phyloP scores from a whole-genome alignment of 2,113 vertebrate genomes.

The Copsychus sechellarum region DNA sequence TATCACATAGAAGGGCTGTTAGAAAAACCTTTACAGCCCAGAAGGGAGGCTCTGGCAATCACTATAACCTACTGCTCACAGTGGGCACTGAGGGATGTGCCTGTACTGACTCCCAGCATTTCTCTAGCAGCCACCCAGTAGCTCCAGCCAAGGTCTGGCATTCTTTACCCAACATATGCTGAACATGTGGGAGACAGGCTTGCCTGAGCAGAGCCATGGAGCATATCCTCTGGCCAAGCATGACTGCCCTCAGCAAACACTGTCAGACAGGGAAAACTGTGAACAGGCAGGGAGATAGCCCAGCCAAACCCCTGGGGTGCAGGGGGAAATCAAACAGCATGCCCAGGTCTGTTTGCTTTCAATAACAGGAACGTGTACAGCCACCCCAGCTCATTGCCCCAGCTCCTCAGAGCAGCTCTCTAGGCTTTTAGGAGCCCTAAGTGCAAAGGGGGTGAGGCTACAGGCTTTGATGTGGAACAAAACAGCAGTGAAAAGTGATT shows the following conservation, averaged over 20 bases:
- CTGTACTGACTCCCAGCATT: background rate
- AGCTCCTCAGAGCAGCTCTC: background rate
- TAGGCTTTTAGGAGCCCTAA: background rate
- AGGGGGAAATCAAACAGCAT: background rate
- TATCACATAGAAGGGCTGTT: background rate
- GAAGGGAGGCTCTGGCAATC: background rate
- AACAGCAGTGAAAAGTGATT: background rate
- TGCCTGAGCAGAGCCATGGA: background rate
- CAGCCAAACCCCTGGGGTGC: background rate
- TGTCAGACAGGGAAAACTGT: background rate
- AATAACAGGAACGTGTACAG: background rate
- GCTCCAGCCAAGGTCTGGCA: background rate
- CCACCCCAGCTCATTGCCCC: background rate
- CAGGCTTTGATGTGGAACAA: background rate
- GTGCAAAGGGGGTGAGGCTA: background rate
- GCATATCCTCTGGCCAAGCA: background rate
- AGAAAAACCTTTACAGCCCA: background rate
- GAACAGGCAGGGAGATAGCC: background rate
- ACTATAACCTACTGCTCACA: background rate
- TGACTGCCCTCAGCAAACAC: background rate
- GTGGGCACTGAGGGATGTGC: background rate
- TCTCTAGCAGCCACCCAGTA: background rate
- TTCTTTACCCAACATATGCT: fast-evolving
- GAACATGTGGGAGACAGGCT: background rate
- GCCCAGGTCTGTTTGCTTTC: background rate